These are phyloP conservation scores for Odocoileus hemionus DNA, from an alignment of 2,113 vertebrate species.

Conservation along the genomic window DNA sequence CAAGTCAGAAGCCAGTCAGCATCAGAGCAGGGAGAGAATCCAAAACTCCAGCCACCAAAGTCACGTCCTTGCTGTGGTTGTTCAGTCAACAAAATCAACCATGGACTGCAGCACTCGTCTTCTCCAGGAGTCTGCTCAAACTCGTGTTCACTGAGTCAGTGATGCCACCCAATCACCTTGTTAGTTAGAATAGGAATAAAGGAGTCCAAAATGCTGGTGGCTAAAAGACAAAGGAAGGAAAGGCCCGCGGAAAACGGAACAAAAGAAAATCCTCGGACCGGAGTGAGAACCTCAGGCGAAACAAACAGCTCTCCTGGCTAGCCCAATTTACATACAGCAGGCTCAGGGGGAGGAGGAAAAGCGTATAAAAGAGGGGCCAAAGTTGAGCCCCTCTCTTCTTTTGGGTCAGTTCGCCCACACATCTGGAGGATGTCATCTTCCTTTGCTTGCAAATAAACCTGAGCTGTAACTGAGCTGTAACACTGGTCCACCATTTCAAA, in stretches of 20 bases:
- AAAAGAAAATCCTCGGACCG: rapidly evolving
- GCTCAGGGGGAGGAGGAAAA: background rate
- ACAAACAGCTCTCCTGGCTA: background rate
- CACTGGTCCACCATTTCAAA: background rate
- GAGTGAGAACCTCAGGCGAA: background rate
- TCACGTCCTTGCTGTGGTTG: background rate
- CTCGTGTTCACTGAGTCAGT: background rate
- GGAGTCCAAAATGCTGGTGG: background rate
- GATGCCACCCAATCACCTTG: background rate
- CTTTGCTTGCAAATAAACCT: background rate
- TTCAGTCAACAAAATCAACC: background rate
- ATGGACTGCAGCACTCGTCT: background rate
- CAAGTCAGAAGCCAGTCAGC: background rate
- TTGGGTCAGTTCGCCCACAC: background rate
- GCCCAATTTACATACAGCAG: background rate
- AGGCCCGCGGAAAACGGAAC: background rate
- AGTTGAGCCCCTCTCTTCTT: background rate
- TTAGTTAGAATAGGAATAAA: background rate
- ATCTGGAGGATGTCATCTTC: background rate
- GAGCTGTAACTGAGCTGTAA: background rate
- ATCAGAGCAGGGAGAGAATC: background rate
- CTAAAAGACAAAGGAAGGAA: background rate
- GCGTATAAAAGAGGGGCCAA: background rate
- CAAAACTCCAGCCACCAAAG: background rate
- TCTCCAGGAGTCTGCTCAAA: background rate